Conservation (phyloP, 1,140 invertebrate genomes). For the Ostrea edulis region DNA sequence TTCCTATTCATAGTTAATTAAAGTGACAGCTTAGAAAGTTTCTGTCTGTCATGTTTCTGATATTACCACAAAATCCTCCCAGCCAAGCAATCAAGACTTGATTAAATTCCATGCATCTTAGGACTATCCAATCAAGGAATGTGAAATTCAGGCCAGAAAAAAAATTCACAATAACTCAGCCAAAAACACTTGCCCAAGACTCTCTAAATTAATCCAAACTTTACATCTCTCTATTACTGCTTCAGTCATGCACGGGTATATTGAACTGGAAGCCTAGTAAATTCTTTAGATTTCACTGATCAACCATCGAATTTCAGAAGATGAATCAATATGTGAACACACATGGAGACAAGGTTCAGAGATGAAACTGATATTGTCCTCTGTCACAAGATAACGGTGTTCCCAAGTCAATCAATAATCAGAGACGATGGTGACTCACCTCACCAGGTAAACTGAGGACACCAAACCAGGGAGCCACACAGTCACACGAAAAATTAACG, state of each 20-base stretch:
- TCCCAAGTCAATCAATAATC: background rate
- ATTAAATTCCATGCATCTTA: slow-evolving; percentile 8
- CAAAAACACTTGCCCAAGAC: background rate
- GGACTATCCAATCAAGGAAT: background rate
- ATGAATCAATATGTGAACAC: slow-evolving; percentile 22
- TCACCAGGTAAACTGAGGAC: slow-evolving; percentile 7
- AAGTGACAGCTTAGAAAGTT: background rate
- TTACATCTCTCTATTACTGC: background rate
- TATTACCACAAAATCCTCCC: background rate
- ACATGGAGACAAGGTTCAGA: background rate
- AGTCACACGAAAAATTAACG: background rate
- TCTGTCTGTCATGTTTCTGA: background rate
- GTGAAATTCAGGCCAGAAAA: background rate
- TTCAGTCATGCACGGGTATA: background rate
- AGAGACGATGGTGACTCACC: slow-evolving; percentile 23
- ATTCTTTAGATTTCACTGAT: slow-evolving; percentile 17
- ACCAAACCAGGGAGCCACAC: background rate
- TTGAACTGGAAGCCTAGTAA: background rate
- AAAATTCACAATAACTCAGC: background rate
- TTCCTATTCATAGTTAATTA: slow-evolving; percentile 16
- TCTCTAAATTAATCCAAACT: background rate
- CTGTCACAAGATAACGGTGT: background rate
- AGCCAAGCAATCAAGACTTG: slow-evolving; percentile 20
- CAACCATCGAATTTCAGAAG: background rate
- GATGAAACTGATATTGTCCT: background rate